A percentile compares a stretch with the other conserved stretches of the same genome.
Conservation (phyloP, 2,888 invertebrate species). For the Dicycla oo region DNA sequence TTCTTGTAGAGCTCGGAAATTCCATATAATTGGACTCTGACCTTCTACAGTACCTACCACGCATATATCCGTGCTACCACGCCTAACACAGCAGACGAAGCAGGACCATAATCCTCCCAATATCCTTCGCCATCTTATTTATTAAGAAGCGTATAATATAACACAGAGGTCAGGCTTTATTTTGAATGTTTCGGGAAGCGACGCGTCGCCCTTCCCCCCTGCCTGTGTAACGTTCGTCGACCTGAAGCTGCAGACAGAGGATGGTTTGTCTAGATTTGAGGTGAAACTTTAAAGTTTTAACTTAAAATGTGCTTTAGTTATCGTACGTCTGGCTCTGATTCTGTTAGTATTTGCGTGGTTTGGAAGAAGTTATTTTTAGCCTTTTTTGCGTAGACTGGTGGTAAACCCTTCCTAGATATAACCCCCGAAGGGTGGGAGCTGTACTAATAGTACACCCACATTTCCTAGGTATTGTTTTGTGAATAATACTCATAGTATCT, state of each 20-base stretch:
- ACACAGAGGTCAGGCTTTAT: constrained; percentile 61
- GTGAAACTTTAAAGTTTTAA: constrained; percentile 66
- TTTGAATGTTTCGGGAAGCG: constrained; percentile 74
- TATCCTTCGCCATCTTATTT: constrained; percentile 21
- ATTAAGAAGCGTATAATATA: constrained; percentile 55
- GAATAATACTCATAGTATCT: neutral
- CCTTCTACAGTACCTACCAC: too few relatives aligned
- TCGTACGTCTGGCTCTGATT: constrained; percentile 52
- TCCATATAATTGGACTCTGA: too few relatives aligned
- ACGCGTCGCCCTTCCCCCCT: constrained; percentile 41
- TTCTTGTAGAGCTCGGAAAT: too few relatives aligned
- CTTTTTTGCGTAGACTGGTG: neutral
- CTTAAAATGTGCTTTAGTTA: constrained; percentile 70
- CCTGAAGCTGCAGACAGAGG: constrained; percentile 73
- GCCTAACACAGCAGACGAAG: neutral
- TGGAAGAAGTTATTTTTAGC: neutral
- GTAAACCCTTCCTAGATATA: neutral
- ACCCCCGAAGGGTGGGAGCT: too few relatives aligned
- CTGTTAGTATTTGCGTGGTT: constrained; percentile 14
- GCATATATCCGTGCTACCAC: too few relatives aligned
- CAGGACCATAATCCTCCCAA: neutral
- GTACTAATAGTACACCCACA: too few relatives aligned
- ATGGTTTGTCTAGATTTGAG: constrained; percentile 73
- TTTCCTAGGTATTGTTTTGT: neutral
- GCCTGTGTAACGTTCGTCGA: constrained; percentile 69